A percentile compares a stretch with the other conserved stretches of the same genome.
Evolutionary conservation across 2,888 invertebrate species (phyloP).

Genomic region (Aleiodes leptofemur): DNA sequence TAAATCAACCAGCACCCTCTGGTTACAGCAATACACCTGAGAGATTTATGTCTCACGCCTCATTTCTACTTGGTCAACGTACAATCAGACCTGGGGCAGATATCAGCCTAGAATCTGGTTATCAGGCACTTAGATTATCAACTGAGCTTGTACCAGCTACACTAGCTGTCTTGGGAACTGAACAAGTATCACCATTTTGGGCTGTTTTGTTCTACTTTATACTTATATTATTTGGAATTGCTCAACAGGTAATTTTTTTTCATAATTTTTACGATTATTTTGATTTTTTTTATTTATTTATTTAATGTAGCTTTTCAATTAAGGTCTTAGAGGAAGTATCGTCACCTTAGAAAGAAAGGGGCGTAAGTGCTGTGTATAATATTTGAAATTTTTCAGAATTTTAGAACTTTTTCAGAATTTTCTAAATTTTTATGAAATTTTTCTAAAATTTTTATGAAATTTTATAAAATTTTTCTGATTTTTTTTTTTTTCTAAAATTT

Average conservation of each 20-base stretch:
- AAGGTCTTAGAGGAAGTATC: no score
- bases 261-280: no score
- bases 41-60: constrained; percentile 83
- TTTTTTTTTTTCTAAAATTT: no score
- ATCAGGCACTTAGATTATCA: constrained; percentile 88
- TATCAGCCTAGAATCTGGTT: constrained; percentile 82
- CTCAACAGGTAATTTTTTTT: constrained; percentile 80
- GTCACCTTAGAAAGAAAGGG: no score
- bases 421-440: no score
- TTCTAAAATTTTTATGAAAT: no score
- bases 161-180: constrained; percentile 84
- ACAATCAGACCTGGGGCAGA: constrained; percentile 79
- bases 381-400: no score
- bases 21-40: constrained; percentile 80
- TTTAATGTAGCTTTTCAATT: no score
- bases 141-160: constrained; percentile 95
- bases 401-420: no score
- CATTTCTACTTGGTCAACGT: constrained; percentile 83
- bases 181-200: constrained; percentile 91
- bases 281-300: no score
- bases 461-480: no score
- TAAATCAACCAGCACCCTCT: constrained; percentile 80
- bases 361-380: no score
- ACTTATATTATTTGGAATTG: constrained; percentile 90
- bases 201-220: constrained; percentile 90